A percentile compares a stretch with the other conserved stretches of the same genome.
These are phyloP conservation scores for Gymnopithys bicolor DNA, from an alignment of 2,797 vertebrate species.

Conservation along the genomic window DNA sequence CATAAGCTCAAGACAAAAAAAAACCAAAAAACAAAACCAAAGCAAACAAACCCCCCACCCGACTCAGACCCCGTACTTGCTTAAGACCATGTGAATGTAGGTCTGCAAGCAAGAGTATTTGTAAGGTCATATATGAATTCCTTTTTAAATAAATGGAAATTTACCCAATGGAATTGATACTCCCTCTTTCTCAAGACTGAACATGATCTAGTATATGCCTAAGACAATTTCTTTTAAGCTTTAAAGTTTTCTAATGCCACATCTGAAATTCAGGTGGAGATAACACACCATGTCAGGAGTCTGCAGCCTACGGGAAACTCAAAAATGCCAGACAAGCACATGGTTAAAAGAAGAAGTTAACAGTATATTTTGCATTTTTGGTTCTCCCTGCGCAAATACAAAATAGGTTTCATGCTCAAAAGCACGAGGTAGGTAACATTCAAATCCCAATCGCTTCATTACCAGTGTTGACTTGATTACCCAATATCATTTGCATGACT, in stretches of 20 bases:
- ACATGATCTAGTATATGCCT: neutral
- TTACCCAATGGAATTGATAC: neutral
- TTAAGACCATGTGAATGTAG: neutral
- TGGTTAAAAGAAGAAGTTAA: neutral
- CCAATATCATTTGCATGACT: conserved; percentile 55
- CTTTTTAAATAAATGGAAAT: neutral
- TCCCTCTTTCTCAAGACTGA: neutral
- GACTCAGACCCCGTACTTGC: neutral
- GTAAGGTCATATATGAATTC: neutral
- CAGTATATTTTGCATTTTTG: neutral
- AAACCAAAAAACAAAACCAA: neutral
- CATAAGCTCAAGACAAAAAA: neutral
- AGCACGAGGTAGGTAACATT: neutral
- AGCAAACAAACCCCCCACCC: neutral
- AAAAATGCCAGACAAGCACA: neutral
- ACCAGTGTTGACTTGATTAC: conserved; percentile 49
- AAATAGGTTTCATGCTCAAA: conserved; percentile 52
- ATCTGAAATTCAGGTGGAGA: neutral
- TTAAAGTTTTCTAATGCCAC: neutral
- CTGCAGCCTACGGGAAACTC: neutral
- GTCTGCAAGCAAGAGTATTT: neutral
- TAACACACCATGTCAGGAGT: neutral
- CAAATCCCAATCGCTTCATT: conserved; percentile 2
- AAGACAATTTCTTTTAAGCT: neutral
- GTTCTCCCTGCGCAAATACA: neutral